These are phyloP conservation scores for Polypterus bichir DNA, from an alignment of 2,113 vertebrate species.

Conservation along the genomic window DNA sequence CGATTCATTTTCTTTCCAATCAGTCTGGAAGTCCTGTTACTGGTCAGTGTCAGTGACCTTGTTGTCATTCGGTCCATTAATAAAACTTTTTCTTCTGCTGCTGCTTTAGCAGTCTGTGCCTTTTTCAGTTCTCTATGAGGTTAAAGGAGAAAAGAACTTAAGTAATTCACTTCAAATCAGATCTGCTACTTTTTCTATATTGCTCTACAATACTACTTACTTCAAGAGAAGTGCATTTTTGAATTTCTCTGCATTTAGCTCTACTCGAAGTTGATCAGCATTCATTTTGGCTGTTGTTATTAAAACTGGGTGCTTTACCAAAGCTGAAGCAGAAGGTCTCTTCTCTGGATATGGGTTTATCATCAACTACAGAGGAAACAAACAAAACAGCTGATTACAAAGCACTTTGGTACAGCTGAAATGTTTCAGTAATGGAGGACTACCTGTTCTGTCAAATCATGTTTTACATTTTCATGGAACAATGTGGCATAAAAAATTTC, in stretches of 20 bases:
- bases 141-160: constrained; percentile 20
- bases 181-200: background rate
- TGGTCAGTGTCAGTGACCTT: constrained; percentile 70
- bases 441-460: too few species aligned
- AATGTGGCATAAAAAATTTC: background rate
- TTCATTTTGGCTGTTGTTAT: constrained; percentile 81
- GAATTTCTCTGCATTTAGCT: constrained; percentile 90
- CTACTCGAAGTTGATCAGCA: constrained; percentile 84
- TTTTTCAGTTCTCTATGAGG: constrained; percentile 82
- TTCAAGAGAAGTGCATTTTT: constrained; percentile 93
- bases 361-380: constrained; percentile 62
- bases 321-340: constrained; percentile 73
- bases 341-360: constrained; percentile 77
- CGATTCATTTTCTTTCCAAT: constrained; percentile 96
- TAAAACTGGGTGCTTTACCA: constrained; percentile 79
- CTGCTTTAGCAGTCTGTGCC: constrained; percentile 85
- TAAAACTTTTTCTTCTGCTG: constrained; percentile 78
- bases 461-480: too few species aligned
- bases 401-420: background rate
- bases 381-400: constrained; percentile 3
- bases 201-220: constrained; percentile 41
- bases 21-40: constrained; percentile 66
- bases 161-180: constrained; percentile 6
- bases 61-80: constrained; percentile 78
- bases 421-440: background rate